Conservation (phyloP, 2,797 vertebrate genomes). For the Leptatherina wallacei region DNA sequence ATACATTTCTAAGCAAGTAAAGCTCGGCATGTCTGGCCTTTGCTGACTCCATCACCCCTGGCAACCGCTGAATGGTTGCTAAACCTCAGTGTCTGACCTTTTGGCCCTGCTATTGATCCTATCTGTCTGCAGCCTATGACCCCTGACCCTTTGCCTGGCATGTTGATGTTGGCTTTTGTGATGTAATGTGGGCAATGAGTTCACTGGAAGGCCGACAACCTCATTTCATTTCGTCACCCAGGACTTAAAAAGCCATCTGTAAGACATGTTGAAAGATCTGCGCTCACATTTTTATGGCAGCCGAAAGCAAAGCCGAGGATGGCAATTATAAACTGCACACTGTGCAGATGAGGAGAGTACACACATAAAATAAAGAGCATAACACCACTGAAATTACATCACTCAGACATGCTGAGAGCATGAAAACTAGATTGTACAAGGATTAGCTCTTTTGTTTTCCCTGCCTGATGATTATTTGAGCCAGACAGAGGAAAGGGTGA, state of each 20-base stretch:
- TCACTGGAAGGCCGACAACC: conserved; percentile 29
- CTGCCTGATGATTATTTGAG: conserved; percentile 30
- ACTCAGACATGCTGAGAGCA: conserved; percentile 39
- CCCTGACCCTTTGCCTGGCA: conserved; percentile 56
- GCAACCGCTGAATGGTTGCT: conserved; percentile 68
- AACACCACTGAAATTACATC: conserved; percentile 58
- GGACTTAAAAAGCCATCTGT: neutral
- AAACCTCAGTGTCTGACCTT: conserved; percentile 76
- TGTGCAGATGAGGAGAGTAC: conserved; percentile 42
- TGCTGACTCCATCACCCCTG: conserved; percentile 49
- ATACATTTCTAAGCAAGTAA: conserved; percentile 32
- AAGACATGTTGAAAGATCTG: conserved; percentile 15
- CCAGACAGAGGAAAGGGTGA: conserved; percentile 43
- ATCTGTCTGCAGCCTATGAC: conserved; percentile 78
- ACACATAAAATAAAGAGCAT: conserved; percentile 44
- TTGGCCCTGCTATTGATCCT: conserved; percentile 73
- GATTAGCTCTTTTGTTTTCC: conserved; percentile 51
- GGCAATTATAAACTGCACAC: conserved; percentile 37
- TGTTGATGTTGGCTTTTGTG: conserved; percentile 68
- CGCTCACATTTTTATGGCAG: conserved; percentile 23
- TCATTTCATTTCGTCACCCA: conserved; percentile 17
- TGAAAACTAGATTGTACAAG: conserved; percentile 42
- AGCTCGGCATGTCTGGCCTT: conserved; percentile 68
- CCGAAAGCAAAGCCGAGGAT: conserved; percentile 15
- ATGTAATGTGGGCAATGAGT: conserved; percentile 59